A percentile compares a stretch with the other conserved stretches of the same genome.
Evolutionary conservation across 2,888 invertebrate species (phyloP).

Genomic region (Drosophila ochracea): DNA sequence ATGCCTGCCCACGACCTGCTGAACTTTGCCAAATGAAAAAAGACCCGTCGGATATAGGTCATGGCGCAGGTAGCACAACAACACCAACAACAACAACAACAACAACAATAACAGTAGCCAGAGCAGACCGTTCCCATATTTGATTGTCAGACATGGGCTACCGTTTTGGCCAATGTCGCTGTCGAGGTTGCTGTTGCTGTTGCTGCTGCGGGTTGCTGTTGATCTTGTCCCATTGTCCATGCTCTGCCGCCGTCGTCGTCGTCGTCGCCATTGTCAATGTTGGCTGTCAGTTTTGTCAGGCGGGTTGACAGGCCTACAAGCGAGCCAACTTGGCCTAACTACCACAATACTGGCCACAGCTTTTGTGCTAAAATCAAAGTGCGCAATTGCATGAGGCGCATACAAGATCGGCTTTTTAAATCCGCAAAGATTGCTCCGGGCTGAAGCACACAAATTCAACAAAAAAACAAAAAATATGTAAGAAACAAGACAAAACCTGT

Average conservation of each 20-base stretch:
- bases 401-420: constrained; percentile 50
- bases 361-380: constrained; percentile 58
- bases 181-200: constrained; percentile 14
- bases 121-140: constrained; percentile 65
- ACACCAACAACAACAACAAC: constrained; percentile 2
- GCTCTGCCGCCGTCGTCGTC: constrained; percentile 41
- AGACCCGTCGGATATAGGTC: constrained; percentile 65
- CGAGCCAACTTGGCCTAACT: constrained; percentile 63
- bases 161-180: constrained; percentile 64
- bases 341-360: constrained; percentile 27
- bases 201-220: constrained; percentile 6
- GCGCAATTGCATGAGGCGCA: constrained; percentile 49
- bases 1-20: constrained; percentile 58
- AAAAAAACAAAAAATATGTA: neutral
- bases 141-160: constrained; percentile 75
- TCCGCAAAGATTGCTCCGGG: constrained; percentile 9
- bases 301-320: constrained; percentile 75
- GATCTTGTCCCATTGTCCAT: constrained; percentile 29
- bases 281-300: constrained; percentile 80
- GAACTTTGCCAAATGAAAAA: constrained; percentile 51
- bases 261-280: constrained; percentile 69
- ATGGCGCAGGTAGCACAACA: constrained; percentile 58
- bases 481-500: constrained; percentile 38
- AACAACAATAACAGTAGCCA: constrained; percentile 9
- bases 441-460: neutral